phyloP scores from a whole-genome alignment of 2,888 invertebrate genomes.

The Auanema freiburgensis region DNA sequence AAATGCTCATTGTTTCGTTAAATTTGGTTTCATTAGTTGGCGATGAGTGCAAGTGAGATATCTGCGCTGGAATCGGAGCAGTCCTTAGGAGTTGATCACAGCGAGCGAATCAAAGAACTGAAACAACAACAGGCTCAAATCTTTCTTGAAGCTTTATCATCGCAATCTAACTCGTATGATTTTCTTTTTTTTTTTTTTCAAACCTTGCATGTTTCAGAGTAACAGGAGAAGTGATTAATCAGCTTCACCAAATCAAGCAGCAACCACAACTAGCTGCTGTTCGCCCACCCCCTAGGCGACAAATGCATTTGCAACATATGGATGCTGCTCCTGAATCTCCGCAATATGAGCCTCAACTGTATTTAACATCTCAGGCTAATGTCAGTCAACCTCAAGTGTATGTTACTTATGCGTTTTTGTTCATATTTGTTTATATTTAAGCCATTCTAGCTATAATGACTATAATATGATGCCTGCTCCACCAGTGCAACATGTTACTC shows the following conservation, averaged over 20 bases:
- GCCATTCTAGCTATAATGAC: conserved; percentile 2
- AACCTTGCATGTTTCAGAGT: not conserved
- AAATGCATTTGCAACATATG: not conserved
- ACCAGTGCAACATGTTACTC: not conserved
- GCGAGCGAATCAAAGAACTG: conserved; percentile 8
- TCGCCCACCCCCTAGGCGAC: not conserved
- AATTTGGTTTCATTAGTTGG: not conserved
- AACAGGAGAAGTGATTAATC: not conserved
- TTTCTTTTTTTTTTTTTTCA: not conserved
- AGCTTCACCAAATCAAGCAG: conserved; percentile 3
- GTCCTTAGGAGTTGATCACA: conserved; percentile 4
- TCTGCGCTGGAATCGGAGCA: conserved; percentile 2
- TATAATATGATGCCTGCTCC: not conserved
- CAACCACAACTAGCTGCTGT: not conserved
- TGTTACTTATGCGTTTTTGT: too few species aligned
- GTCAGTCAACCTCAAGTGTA: too few species aligned
- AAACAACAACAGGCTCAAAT: conserved; percentile 5
- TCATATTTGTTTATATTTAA: too few species aligned
- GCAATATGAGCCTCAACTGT: not conserved
- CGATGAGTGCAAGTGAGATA: not conserved
- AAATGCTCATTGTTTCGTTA: not conserved
- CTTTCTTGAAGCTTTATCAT: not conserved
- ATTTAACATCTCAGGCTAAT: not conserved
- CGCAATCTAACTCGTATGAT: not conserved
- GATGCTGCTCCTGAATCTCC: conserved; percentile 4